Evolutionary conservation across 2,797 vertebrate genomes (phyloP), one percentile per base, ranked within the genome.

Genomic region (Trematomus bernacchii): DNA sequence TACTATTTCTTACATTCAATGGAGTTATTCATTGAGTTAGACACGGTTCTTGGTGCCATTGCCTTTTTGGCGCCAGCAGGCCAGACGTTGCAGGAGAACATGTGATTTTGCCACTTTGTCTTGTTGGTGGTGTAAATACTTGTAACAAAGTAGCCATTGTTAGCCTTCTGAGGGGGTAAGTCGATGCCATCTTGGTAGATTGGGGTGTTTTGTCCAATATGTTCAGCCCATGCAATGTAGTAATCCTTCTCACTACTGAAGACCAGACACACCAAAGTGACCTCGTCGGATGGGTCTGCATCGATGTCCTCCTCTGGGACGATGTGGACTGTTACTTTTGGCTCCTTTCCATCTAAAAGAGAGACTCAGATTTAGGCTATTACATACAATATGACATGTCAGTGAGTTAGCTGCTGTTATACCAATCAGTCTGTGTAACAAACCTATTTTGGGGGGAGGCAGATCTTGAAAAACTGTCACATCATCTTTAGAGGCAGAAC

Each of bases 171-270:
- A 1, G 13, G 4, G 3, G 10, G 18, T 50, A 3, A 37, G 42
- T 55, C 6, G 14, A 65, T 10, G 46, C 73, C 87, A 19, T 82
- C 60, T 0, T 0, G 0, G 19, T 16, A 78, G 14, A 0, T 16
- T 1, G 3, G 0, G 0, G 0, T 0, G 0, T 0, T 0, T 0
- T 1, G 0, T 62, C 0, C 50, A 0, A 0, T 0, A 0, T 33
- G 0, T 30, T 81, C 80, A 19, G 4, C 0, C 84, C 87, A 89
- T 23, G 61, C 0, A 0, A 89, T 76, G 65, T 79, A 55, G 53
- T 62, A 83, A 40, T 66, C 64, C 53, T 0, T 3, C 53, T 3
- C 11, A 2, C 0, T 0, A 65, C 37, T 65, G 58, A 73, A 73
- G 40, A 89, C 78, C 76, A 87, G 71, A 71, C 85, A 89, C 55